Percentiles rank a stretch among this genome's conserved stretches.
Evolutionary conservation across 2,888 invertebrate genomes (phyloP).

Genomic region (Tipula vernalis): DNA sequence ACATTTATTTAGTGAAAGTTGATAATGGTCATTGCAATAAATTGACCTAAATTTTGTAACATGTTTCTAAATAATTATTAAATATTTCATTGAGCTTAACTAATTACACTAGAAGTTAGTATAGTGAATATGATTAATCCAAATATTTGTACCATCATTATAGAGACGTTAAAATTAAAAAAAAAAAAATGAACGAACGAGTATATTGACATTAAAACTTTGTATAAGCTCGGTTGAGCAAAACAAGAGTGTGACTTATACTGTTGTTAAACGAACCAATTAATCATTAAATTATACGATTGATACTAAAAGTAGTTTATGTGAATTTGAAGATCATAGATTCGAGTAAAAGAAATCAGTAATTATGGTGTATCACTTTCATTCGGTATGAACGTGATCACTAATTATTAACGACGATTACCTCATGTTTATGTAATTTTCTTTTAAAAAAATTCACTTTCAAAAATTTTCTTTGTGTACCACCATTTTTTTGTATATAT

Average conservation of each 20-base stretch:
- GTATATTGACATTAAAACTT: neutral
- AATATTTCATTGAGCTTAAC: neutral
- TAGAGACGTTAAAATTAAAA: no score
- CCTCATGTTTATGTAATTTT: neutral
- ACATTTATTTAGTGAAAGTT: neutral
- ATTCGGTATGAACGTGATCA: neutral
- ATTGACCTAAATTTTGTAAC: neutral
- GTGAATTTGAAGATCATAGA: neutral
- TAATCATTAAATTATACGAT: neutral
- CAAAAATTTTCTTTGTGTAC: neutral
- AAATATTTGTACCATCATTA: no score
- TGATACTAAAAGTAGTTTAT: neutral
- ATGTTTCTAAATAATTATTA: neutral
- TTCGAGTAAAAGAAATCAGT: no score
- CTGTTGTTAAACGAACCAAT: neutral
- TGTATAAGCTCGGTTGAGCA: neutral
- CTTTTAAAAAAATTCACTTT: neutral
- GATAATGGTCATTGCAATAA: neutral
- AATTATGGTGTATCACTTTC: neutral
- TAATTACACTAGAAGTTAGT: no score
- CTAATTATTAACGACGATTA: neutral
- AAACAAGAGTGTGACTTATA: neutral
- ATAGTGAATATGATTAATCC: no score
- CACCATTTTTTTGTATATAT: neutral
- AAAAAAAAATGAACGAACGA: neutral